Evolutionary conservation across 2,113 vertebrate species (phyloP), one percentile per base, ranked within the genome.

Genomic region (Narcine bancroftii): DNA sequence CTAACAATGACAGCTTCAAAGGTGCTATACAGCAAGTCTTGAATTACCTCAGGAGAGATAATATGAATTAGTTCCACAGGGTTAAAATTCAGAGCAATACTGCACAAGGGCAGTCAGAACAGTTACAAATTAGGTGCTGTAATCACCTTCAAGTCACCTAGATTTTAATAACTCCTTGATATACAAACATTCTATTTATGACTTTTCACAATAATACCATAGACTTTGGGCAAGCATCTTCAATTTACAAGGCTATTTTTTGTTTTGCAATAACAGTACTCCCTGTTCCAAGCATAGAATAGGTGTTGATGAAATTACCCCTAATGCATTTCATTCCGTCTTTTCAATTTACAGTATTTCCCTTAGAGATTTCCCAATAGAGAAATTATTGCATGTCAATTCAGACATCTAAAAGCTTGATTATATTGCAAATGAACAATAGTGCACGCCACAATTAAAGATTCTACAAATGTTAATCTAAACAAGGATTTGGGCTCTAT

Each of bases 61-160:
- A 87, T 87, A 85, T 10, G n/a, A 87, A 87, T 63, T 63, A 36
- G 81, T 87, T 56, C 81, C 9, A 36, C 81, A 56, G 56, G 53
- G 50, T 56, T 60, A 33, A 13, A 3, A 85, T 85, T 83, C 6
- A 56, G 53, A n/a, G 36, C 15, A 11, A 56, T 2, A 36, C 56
- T 21, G 60, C 39, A 21, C 33, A 33, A 29, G 42, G 89, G 29
- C 39, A 91, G 9, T 26, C 4, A 63, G 36, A 69, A 50, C 29
- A n/a, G 36, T 36, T 87, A 87, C 53, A 75, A 36, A 75, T 36
- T 29, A 63, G 81, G 36, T 2, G 36, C 53, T 36, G 81, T 6
- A 87, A 87, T 60, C 81, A 87, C n/a, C 53, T 6, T 60, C 81
- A 63, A 36, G 81, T 60, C 60, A n/a, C n/a, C 53, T 7, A 24